These are phyloP conservation scores for Campylorhamphus procurvoides DNA, from an alignment of 2,113 vertebrate genomes.

Conservation along the genomic window DNA sequence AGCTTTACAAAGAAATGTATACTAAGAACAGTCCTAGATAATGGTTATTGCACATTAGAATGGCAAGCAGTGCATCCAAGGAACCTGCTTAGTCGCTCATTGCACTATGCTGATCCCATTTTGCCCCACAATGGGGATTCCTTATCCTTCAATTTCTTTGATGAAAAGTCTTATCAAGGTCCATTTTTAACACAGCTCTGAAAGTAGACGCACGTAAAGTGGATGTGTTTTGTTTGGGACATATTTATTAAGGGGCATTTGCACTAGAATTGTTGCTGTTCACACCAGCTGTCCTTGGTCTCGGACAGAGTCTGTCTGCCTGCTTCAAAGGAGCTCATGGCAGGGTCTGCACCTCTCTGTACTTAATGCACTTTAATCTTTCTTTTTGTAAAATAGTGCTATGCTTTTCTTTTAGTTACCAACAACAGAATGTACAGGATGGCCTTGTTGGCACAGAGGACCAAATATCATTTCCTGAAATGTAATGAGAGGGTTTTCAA, in stretches of 20 bases:
- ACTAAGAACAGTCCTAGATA: constrained; percentile 6
- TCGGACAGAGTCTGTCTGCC: background rate
- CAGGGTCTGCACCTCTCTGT: constrained; percentile 55
- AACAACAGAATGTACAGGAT: constrained; percentile 45
- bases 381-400: constrained; percentile 40
- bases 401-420: constrained; percentile 47
- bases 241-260: constrained; percentile 56
- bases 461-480: constrained; percentile 71
- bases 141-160: background rate
- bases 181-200: constrained; percentile 50
- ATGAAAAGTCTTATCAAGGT: background rate
- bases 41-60: background rate
- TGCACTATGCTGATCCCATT: background rate
- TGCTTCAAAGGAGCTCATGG: background rate
- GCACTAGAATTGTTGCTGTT: constrained; percentile 73
- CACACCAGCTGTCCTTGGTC: background rate
- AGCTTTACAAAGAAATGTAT: constrained; percentile 2
- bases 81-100: constrained; percentile 4
- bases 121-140: constrained; percentile 10
- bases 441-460: constrained; percentile 65
- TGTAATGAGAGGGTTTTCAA: constrained; percentile 32
- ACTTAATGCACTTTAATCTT: constrained; percentile 79
- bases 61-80: constrained; percentile 19
- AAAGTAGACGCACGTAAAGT: constrained; percentile 48
- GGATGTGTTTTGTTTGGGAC: constrained; percentile 7